These are phyloP conservation scores for Orchesella cincta DNA, from an alignment of 1,140 invertebrate genomes.

Conservation along the genomic window DNA sequence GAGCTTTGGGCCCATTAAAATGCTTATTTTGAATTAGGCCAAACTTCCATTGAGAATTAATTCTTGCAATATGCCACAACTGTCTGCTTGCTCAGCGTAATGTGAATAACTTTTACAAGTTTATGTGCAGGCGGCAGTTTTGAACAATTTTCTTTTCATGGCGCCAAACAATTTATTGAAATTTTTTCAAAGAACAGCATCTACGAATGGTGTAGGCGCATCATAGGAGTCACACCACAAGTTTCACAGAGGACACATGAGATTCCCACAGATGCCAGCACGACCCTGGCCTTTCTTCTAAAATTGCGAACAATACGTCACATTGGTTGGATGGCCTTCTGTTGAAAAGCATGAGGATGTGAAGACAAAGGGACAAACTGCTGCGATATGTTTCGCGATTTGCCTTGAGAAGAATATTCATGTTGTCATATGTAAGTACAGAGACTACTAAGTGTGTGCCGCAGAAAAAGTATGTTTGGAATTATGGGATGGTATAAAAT, in stretches of 20 bases:
- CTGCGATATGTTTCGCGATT: no score
- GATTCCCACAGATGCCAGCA: conserved; percentile 64
- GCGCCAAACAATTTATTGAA: not conserved
- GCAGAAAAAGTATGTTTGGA: conserved; percentile 55
- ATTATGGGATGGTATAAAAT: no score
- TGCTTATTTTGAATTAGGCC: conserved; percentile 68
- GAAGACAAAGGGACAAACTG: conserved; percentile 58
- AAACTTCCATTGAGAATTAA: conserved; percentile 59
- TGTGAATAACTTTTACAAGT: conserved; percentile 53
- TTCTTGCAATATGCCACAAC: conserved; percentile 73
- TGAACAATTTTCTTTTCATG: not conserved
- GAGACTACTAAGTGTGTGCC: no score
- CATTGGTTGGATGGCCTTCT: conserved; percentile 53
- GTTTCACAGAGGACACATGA: conserved; percentile 66
- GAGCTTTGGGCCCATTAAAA: conserved; percentile 65
- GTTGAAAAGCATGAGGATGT: conserved; percentile 53
- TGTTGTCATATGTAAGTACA: no score
- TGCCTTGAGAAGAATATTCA: conserved; percentile 61
- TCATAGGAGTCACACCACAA: conserved; percentile 67
- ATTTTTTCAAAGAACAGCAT: conserved; percentile 67
- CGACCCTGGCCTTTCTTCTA: no score
- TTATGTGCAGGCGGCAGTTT: no score
- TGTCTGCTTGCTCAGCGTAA: conserved; percentile 78
- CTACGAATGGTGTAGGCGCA: conserved; percentile 65
- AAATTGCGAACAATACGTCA: no score